Evolutionary conservation across 2,888 invertebrate genomes (phyloP).

Genomic region (Rhagonycha fulva): DNA sequence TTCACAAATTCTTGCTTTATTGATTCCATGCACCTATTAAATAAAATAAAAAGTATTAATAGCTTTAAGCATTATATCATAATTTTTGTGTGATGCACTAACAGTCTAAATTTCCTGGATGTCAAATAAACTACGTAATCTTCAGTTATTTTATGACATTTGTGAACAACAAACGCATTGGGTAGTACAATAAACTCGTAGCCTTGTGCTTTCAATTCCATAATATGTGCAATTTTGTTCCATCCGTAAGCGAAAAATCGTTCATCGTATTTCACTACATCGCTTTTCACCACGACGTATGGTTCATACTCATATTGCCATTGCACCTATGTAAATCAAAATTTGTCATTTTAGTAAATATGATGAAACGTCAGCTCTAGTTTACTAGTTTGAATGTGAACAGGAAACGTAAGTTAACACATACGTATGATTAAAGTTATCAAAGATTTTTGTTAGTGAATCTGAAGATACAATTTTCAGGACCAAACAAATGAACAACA

Average conservation of each 20-base stretch:
- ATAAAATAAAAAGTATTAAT: not conserved
- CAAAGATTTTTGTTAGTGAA: no score
- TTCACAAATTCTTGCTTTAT: not conserved
- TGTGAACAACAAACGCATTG: conserved; percentile 86
- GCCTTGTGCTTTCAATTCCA: conserved; percentile 79
- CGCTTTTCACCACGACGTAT: conserved; percentile 77
- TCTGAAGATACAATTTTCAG: no score
- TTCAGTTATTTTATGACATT: conserved; percentile 71
- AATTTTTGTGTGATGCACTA: not conserved
- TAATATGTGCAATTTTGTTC: conserved; percentile 92
- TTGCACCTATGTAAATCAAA: conserved; percentile 63
- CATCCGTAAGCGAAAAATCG: conserved; percentile 94
- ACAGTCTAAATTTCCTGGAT: not conserved
- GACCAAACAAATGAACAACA: no score
- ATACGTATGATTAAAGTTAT: no score
- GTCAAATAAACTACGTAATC: not conserved
- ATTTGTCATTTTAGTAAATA: not conserved
- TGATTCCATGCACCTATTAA: not conserved
- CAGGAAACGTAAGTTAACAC: no score
- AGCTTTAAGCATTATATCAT: not conserved
- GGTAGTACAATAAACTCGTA: conserved; percentile 73
- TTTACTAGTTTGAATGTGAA: no score
- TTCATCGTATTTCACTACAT: conserved; percentile 79
- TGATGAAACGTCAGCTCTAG: no score
- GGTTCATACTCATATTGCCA: conserved; percentile 93